Conservation (phyloP, 2,113 vertebrate genomes). For the Neodon shergylaensis region DNA sequence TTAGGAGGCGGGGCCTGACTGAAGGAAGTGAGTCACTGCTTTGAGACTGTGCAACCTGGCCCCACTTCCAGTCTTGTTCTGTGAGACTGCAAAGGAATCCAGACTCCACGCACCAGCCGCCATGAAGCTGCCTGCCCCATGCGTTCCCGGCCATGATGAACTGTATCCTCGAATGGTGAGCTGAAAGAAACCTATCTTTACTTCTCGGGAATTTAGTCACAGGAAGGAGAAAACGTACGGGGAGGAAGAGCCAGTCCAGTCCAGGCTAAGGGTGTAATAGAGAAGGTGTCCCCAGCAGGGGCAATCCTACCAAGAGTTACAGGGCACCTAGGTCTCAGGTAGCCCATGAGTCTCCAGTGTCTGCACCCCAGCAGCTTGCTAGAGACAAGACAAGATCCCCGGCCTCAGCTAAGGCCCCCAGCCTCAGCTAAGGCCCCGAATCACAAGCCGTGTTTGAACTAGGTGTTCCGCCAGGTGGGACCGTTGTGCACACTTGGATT, state of each 20-base stretch:
- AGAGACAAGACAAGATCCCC: background rate
- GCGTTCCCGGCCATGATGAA: background rate
- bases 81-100: background rate
- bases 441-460: background rate
- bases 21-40: background rate
- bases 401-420: accelerated
- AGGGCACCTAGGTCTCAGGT: too few relatives aligned
- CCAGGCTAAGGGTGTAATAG: too few relatives aligned
- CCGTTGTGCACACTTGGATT: accelerated
- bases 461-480: background rate
- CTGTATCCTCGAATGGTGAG: background rate
- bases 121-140: background rate
- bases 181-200: background rate
- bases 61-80: background rate
- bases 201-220: background rate
- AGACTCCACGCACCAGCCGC: too few relatives aligned
- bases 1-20: background rate
- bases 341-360: accelerated
- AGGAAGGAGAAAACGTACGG: background rate
- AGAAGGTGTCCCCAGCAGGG: too few relatives aligned
- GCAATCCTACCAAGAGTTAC: background rate
- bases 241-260: background rate
- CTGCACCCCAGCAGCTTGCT: background rate
- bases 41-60: background rate
- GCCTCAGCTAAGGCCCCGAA: accelerated